These are phyloP conservation scores for Rhingia rostrata DNA, from an alignment of 2,888 invertebrate genomes.

Conservation along the genomic window DNA sequence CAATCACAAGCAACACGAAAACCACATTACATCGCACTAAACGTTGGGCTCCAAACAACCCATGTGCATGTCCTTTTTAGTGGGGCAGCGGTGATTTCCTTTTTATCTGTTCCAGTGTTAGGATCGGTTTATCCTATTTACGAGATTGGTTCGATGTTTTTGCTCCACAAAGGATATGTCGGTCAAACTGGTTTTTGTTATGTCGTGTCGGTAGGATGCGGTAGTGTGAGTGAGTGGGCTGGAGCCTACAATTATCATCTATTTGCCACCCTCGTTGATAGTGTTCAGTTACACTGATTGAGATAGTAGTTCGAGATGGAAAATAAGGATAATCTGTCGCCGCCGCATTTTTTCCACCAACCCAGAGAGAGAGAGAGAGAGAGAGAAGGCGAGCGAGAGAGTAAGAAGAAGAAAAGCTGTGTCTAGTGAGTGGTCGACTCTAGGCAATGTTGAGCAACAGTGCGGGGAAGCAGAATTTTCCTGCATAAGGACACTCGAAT, in stretches of 20 bases:
- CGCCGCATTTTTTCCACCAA: constrained; percentile 4
- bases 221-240: neutral
- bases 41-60: constrained; percentile 29
- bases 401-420: neutral
- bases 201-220: constrained; percentile 7
- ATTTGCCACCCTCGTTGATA: constrained; percentile 28
- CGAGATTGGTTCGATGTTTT: constrained; percentile 27
- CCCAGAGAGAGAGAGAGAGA: neutral
- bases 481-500: constrained; percentile 3
- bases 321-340: constrained; percentile 55
- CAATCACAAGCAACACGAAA: constrained; percentile 72
- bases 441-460: constrained; percentile 32
- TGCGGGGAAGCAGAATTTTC: constrained; percentile 6
- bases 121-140: constrained; percentile 12
- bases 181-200: constrained; percentile 65
- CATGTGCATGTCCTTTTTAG: constrained; percentile 47
- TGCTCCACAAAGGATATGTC: constrained; percentile 54
- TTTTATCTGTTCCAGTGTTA: constrained; percentile 21
- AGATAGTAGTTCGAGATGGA: constrained; percentile 61
- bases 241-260: constrained; percentile 11
- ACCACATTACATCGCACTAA: constrained; percentile 72
- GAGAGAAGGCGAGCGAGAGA: neutral
- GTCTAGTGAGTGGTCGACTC: neutral
- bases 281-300: constrained; percentile 66
- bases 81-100: constrained; percentile 59